phyloP scores from a whole-genome alignment of 2,113 vertebrate genomes.

The Benitochromis conjunctus region DNA sequence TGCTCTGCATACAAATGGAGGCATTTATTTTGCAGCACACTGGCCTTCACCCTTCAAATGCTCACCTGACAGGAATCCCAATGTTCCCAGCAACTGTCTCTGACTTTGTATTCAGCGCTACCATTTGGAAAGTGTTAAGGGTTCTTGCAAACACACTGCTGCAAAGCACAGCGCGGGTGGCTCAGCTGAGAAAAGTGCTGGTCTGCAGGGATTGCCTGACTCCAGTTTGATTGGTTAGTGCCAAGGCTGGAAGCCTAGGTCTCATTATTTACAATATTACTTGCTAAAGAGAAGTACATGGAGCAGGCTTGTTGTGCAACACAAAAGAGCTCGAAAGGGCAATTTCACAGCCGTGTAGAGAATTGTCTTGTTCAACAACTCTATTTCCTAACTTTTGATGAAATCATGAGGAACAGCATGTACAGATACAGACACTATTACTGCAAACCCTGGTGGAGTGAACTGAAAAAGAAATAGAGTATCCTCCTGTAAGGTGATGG shows the following conservation, averaged over 20 bases:
- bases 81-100: slow-evolving; percentile 49
- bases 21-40: slow-evolving; percentile 68
- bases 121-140: slow-evolving; percentile 56
- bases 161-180: not conserved
- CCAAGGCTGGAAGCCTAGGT: slow-evolving; percentile 4
- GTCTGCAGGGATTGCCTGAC: slow-evolving; percentile 16
- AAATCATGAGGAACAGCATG: slow-evolving; percentile 42
- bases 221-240: slow-evolving; percentile 36
- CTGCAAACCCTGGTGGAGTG: not conserved
- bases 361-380: slow-evolving; percentile 34
- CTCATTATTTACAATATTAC: slow-evolving; percentile 30
- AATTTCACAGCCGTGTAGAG: slow-evolving; percentile 36
- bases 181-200: slow-evolving; percentile 5
- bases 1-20: slow-evolving; percentile 78
- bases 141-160: slow-evolving; percentile 38
- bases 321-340: not conserved
- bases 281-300: slow-evolving; percentile 29
- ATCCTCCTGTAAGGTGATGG: slow-evolving; percentile 21
- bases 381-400: slow-evolving; percentile 34
- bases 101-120: slow-evolving; percentile 49
- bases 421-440: not conserved
- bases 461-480: slow-evolving; percentile 1
- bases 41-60: slow-evolving; percentile 65
- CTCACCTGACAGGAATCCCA: slow-evolving; percentile 74
- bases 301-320: slow-evolving; percentile 45